phyloP scores from a whole-genome alignment of 2,888 invertebrate species.

The Thera obeliscata region DNA sequence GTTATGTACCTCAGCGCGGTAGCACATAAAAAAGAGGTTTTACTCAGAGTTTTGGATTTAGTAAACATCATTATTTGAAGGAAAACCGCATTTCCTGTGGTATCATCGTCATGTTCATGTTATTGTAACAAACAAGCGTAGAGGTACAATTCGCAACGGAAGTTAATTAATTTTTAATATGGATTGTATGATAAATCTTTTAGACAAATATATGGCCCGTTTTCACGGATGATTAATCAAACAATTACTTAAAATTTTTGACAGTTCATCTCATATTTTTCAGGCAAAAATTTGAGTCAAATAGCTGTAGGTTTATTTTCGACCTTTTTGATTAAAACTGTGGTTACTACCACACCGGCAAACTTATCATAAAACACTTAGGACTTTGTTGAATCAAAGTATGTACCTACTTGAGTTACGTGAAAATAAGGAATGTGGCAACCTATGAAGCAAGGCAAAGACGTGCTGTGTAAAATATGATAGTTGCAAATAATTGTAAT shows the following conservation, averaged over 20 bases:
- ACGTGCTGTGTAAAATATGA: conserved; percentile 39
- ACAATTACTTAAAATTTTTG: no score
- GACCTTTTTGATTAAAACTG: no score
- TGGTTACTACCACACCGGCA: no score
- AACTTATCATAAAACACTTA: not conserved
- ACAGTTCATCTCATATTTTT: no score
- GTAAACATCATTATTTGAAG: conserved; percentile 6
- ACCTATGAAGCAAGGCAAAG: conserved; percentile 36
- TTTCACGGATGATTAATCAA: no score
- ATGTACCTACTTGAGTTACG: conserved; percentile 3
- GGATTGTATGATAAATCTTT: no score
- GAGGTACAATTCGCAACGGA: not conserved
- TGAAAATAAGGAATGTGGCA: conserved; percentile 36
- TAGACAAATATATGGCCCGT: no score
- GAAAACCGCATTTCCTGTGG: conserved; percentile 20
- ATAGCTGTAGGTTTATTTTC: no score
- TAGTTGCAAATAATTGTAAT: conserved; percentile 40
- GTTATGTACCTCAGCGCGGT: not conserved
- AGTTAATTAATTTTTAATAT: not conserved
- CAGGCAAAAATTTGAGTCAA: no score
- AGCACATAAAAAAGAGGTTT: not conserved
- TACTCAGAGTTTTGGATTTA: not conserved
- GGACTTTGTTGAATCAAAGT: not conserved
- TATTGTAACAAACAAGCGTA: not conserved
- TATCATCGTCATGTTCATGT: conserved; percentile 2